phyloP scores from a whole-genome alignment of 2,113 vertebrate genomes.

The Phycodurus eques region DNA sequence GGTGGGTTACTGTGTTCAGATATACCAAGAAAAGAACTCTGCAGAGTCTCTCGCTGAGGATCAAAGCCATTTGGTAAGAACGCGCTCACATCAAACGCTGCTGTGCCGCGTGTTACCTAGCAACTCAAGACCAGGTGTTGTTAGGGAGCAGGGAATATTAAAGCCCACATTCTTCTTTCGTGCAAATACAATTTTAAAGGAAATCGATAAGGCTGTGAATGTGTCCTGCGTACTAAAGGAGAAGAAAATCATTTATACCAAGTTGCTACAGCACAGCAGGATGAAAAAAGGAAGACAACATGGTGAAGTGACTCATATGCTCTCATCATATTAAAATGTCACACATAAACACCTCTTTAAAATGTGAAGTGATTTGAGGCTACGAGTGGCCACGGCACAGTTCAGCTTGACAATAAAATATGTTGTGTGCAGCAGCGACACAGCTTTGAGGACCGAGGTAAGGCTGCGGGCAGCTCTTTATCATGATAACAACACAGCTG shows the following conservation, averaged over 20 bases:
- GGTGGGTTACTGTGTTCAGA: conserved; percentile 65
- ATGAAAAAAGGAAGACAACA: conserved; percentile 42
- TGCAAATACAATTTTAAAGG: conserved; percentile 63
- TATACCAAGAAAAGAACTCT: conserved; percentile 61
- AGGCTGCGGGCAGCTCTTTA: conserved; percentile 42
- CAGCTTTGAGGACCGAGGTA: conserved; percentile 45
- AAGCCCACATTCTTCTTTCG: conserved; percentile 59
- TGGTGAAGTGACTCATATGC: conserved; percentile 41
- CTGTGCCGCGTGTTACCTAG: conserved; percentile 72
- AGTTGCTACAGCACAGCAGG: conserved; percentile 8
- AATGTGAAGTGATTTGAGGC: conserved; percentile 42
- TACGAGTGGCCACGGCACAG: conserved; percentile 54
- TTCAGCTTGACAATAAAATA: conserved; percentile 46
- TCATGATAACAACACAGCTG: conserved; percentile 61
- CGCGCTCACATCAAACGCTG: conserved; percentile 65
- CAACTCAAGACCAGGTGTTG: conserved; percentile 74
- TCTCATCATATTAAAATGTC: conserved; percentile 45
- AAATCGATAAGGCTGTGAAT: conserved; percentile 61
- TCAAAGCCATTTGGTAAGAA: conserved; percentile 75
- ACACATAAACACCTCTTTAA: conserved; percentile 19
- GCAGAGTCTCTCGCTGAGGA: conserved; percentile 66
- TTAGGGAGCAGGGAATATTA: conserved; percentile 56
- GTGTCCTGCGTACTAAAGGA: conserved; percentile 38
- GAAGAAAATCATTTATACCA: conserved; percentile 4
- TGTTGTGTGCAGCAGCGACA: conserved; percentile 37